Percentiles rank a stretch among this genome's conserved stretches.
Conservation (phyloP, 1,140 invertebrate genomes). For the Leguminivora glycinivorella region DNA sequence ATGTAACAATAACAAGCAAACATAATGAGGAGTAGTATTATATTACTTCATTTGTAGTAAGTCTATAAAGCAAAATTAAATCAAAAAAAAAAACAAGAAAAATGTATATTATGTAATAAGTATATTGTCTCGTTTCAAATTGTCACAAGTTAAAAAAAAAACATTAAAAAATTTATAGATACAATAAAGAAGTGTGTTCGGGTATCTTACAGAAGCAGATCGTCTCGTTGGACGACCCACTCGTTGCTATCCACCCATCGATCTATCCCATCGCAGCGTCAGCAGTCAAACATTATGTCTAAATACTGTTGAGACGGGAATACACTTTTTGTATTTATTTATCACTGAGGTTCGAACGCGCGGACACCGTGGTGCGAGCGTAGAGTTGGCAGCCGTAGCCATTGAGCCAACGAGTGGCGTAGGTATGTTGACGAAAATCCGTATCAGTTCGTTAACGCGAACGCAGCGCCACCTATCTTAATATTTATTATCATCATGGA, state of each 20-base stretch:
- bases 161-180: no score
- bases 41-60: no score
- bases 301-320: constrained; percentile 41
- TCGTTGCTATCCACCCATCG: constrained; percentile 68
- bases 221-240: constrained; percentile 59
- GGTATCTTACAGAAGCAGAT: constrained; percentile 65
- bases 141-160: no score
- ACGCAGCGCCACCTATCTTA: not conserved
- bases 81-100: no score
- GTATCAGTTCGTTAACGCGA: not conserved
- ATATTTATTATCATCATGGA: not conserved
- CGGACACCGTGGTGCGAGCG: not conserved
- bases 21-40: no score
- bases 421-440: not conserved
- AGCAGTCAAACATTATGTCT: constrained; percentile 45
- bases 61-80: no score
- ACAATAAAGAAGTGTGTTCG: constrained; percentile 49
- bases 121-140: no score
- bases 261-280: constrained; percentile 56
- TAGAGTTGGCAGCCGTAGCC: not conserved
- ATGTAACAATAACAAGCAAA: no score
- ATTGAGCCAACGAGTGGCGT: not conserved
- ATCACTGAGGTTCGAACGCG: not conserved
- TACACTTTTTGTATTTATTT: constrained; percentile 1
- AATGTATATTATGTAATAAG: no score